These are phyloP conservation scores for Crotalus tigris DNA, from an alignment of 2,113 vertebrate species.

Conservation along the genomic window DNA sequence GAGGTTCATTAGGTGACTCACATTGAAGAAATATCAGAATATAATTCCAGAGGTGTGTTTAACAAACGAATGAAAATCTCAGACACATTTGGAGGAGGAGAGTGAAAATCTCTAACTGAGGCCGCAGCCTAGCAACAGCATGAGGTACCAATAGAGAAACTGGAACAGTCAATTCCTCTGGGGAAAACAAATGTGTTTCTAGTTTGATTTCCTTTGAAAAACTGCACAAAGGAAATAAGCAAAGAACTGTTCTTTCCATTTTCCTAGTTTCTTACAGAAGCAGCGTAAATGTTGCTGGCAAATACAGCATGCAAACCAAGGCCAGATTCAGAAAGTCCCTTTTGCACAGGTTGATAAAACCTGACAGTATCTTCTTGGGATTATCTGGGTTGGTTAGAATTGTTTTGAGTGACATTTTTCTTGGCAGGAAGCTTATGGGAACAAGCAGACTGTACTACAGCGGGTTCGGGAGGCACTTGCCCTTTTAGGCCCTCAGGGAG, in stretches of 20 bases:
- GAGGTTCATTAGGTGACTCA: conserved; percentile 30
- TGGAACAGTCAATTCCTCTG: conserved; percentile 30
- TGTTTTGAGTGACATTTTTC: not conserved
- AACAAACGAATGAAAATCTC: conserved; percentile 33
- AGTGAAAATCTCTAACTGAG: not conserved
- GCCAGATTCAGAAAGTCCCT: not conserved
- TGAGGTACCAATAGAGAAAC: conserved; percentile 7
- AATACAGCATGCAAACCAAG: not conserved
- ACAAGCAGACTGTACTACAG: not conserved
- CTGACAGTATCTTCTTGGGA: not conserved
- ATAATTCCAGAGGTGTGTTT: conserved; percentile 27
- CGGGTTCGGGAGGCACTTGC: not conserved
- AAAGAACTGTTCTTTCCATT: not conserved
- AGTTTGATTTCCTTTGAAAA: conserved; percentile 31
- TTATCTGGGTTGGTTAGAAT: not conserved
- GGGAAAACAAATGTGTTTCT: conserved; percentile 30
- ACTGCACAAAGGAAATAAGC: conserved; percentile 23
- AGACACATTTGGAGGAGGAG: conserved; percentile 15
- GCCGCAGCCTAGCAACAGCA: conserved; percentile 26
- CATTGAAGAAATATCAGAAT: conserved; percentile 5
- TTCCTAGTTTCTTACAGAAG: conserved; percentile 1
- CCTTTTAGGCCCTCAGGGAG: not conserved
- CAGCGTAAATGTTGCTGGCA: not conserved
- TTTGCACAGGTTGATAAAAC: not conserved
- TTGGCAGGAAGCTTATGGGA: not conserved